Percentiles rank a stretch among this genome's conserved stretches.
These are phyloP conservation scores for Ceuthmochares aereus DNA, from an alignment of 2,113 vertebrate genomes.

Conservation along the genomic window DNA sequence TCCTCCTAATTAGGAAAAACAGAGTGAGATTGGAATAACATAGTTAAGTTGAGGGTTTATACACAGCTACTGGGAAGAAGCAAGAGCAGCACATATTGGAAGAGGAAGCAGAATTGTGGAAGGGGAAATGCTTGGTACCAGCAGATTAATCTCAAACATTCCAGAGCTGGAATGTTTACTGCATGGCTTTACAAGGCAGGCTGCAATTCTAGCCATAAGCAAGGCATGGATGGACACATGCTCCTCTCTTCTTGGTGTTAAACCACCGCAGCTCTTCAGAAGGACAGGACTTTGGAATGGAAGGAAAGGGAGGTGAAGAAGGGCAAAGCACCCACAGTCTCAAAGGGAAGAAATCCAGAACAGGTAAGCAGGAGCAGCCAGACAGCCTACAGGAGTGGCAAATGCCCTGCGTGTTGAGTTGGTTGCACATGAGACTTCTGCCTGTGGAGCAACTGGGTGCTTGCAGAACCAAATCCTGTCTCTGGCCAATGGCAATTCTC, in stretches of 20 bases:
- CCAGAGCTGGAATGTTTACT: not conserved
- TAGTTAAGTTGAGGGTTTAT: not conserved
- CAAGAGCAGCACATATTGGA: not conserved
- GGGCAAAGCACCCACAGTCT: accelerated
- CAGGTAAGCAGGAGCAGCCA: not conserved
- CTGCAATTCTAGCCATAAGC: not conserved
- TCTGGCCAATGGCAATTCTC: accelerated
- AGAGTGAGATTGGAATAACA: accelerated
- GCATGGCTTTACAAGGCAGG: accelerated
- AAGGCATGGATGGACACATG: accelerated
- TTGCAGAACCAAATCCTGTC: not conserved
- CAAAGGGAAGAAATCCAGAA: not conserved
- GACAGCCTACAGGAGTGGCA: not conserved
- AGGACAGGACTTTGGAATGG: not conserved
- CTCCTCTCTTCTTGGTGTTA: not conserved
- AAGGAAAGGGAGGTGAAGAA: not conserved
- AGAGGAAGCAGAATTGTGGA: not conserved
- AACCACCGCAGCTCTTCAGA: not conserved
- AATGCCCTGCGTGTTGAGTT: accelerated
- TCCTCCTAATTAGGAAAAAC: too few species aligned
- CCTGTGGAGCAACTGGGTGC: not conserved
- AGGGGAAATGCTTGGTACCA: not conserved
- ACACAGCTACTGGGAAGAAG: not conserved
- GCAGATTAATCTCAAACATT: not conserved
- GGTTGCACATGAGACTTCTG: not conserved